phyloP scores from a whole-genome alignment of 2,113 vertebrate species.

The Elgaria multicarinata region DNA sequence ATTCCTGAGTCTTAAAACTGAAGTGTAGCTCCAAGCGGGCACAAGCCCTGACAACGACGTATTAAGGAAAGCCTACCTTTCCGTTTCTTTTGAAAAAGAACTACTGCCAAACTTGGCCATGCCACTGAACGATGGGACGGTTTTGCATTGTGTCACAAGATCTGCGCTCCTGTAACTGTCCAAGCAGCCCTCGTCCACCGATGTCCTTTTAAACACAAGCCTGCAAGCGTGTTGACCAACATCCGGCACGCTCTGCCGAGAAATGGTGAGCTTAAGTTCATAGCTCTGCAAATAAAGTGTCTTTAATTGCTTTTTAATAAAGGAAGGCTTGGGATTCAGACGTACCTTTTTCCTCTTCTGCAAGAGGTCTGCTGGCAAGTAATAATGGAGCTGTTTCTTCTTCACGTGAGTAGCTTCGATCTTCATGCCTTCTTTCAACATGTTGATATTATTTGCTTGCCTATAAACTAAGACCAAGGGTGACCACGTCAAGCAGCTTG shows the following conservation, averaged over 20 bases:
- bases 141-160: constrained; percentile 82
- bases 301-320: neutral
- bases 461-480: constrained; percentile 84
- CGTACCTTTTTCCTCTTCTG: constrained; percentile 94
- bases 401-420: constrained; percentile 96
- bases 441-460: constrained; percentile 93
- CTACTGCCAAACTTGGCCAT: constrained; percentile 70
- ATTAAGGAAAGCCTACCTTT: constrained; percentile 74
- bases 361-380: constrained; percentile 90
- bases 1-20: no score
- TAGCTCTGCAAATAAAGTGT: constrained; percentile 5
- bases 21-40: neutral
- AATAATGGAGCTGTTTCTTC: constrained; percentile 94
- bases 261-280: constrained; percentile 1
- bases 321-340: neutral
- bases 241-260: constrained; percentile 86
- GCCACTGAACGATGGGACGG: constrained; percentile 76
- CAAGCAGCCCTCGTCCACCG: constrained; percentile 83
- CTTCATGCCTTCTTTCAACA: constrained; percentile 96
- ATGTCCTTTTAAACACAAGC: constrained; percentile 83
- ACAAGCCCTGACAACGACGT: neutral
- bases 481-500: neutral
- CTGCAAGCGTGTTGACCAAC: constrained; percentile 81
- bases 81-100: constrained; percentile 70
- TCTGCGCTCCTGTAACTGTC: constrained; percentile 87